Evolutionary conservation across 92 coral and sea anemone genomes (phyloP).

Genomic region (Palythoa caribaeorum): DNA sequence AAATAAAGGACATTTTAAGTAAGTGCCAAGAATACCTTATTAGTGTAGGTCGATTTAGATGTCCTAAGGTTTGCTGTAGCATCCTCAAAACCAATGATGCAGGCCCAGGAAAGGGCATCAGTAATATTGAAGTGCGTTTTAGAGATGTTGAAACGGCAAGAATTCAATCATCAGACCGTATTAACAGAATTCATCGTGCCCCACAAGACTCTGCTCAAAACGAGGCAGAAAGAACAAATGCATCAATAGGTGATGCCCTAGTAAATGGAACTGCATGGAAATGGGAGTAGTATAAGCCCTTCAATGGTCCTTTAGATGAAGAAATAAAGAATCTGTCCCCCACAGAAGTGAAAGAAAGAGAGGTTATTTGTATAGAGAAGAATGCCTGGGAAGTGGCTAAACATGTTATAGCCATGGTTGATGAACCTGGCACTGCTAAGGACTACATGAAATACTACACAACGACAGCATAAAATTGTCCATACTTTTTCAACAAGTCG

Average conservation of each 20-base stretch:
- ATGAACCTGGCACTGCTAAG: constrained; percentile 57
- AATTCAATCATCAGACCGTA: constrained; percentile 48
- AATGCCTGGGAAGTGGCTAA: constrained; percentile 71
- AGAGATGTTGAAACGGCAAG: constrained; percentile 33
- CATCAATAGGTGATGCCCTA: constrained; percentile 65
- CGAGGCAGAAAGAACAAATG: constrained; percentile 57
- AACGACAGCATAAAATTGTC: constrained; percentile 48
- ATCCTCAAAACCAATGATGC: constrained; percentile 49
- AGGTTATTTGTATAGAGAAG: constrained; percentile 59
- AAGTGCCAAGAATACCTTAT: constrained; percentile 39
- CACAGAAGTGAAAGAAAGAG: constrained; percentile 60
- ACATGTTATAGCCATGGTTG: constrained; percentile 55
- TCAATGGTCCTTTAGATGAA: no score
- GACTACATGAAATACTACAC: constrained; percentile 61
- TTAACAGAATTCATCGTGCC: constrained; percentile 48
- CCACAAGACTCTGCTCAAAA: constrained; percentile 56
- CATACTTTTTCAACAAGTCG: constrained; percentile 38
- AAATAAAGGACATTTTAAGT: constrained; percentile 54
- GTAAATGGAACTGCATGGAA: constrained; percentile 56
- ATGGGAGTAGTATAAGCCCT: constrained; percentile 61
- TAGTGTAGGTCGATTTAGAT: constrained; percentile 9
- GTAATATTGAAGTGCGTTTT: constrained; percentile 47
- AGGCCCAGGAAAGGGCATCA: constrained; percentile 50
- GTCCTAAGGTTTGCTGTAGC: constrained; percentile 33
- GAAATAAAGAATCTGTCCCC: constrained; percentile 53